phyloP scores from a whole-genome alignment of 1,140 invertebrate species.

The Lasioglossum baleicum region DNA sequence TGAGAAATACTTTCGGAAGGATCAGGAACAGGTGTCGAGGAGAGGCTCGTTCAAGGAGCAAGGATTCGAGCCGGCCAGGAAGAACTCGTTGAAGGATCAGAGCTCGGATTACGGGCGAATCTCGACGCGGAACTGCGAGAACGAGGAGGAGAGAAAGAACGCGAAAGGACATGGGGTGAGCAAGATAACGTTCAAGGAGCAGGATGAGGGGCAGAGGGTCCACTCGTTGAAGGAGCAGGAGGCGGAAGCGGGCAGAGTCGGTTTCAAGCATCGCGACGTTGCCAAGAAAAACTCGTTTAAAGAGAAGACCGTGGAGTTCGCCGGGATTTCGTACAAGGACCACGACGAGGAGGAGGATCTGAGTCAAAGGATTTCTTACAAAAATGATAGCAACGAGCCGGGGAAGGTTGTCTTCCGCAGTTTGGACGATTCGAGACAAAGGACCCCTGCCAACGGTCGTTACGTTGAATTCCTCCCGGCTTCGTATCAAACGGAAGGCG shows the following conservation, averaged over 20 bases:
- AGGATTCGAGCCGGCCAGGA: conserved; percentile 15
- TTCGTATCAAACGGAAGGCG: conserved; percentile 27
- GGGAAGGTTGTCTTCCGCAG: conserved; percentile 1
- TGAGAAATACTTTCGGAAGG: conserved; percentile 35
- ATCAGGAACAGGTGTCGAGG: conserved; percentile 30
- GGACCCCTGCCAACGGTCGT: conserved; percentile 37
- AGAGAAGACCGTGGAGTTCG: conserved; percentile 52
- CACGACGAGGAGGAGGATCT: conserved; percentile 20
- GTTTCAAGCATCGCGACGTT: conserved; percentile 31
- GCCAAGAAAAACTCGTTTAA: conserved; percentile 43
- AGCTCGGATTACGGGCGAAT: conserved; percentile 36
- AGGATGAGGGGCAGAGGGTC: conserved; percentile 31
- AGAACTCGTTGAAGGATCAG: conserved; percentile 42
- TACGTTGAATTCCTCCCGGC: conserved; percentile 50
- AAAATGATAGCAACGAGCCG: conserved; percentile 34
- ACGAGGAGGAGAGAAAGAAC: conserved; percentile 35
- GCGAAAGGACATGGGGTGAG: conserved; percentile 49
- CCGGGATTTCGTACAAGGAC: conserved; percentile 29
- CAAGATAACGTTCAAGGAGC: conserved; percentile 46
- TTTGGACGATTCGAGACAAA: conserved; percentile 1
- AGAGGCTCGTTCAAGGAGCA: conserved; percentile 41
- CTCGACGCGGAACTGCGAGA: conserved; percentile 8
- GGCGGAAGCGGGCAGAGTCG: neutral
- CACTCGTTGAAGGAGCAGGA: conserved; percentile 33
- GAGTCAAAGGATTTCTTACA: conserved; percentile 18